Conservation (phyloP, 2,888 invertebrate species). For the Sepioteuthis lessoniana region DNA sequence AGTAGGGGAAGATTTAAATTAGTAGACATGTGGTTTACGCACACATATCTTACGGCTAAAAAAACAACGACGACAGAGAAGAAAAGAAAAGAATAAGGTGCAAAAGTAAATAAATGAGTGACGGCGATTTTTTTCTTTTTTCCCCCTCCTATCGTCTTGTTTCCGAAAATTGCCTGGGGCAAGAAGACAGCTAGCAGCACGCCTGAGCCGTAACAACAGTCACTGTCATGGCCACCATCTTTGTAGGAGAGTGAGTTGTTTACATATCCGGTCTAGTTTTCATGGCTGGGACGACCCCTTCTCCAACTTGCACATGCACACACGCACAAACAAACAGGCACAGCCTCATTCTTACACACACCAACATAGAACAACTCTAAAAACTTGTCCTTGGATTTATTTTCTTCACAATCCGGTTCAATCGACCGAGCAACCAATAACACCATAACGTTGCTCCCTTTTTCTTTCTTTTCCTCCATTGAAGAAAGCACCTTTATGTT, state of each 20-base stretch:
- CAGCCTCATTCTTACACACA: background rate
- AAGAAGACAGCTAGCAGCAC: background rate
- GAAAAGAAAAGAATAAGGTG: background rate
- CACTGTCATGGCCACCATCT: slow-evolving; percentile 15
- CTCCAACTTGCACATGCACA: background rate
- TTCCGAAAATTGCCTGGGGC: background rate
- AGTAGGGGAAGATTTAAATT: background rate
- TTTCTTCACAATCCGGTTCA: too few relatives aligned
- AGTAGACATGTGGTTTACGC: background rate
- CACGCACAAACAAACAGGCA: background rate
- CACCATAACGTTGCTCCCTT: background rate
- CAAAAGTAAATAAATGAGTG: background rate
- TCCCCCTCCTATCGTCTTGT: background rate
- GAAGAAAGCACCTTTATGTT: slow-evolving; percentile 7
- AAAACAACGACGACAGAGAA: background rate
- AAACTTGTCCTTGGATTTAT: background rate
- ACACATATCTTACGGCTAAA: background rate
- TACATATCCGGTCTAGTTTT: slow-evolving; percentile 33
- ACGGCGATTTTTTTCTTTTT: background rate
- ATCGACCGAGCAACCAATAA: too few relatives aligned
- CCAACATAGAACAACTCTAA: background rate
- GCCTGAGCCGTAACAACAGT: background rate
- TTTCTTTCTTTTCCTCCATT: background rate
- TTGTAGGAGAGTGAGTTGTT: background rate
- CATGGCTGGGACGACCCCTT: background rate